A percentile compares a stretch with the other conserved stretches of the same genome.
phyloP scores from a whole-genome alignment of 2,888 invertebrate species.

The Adineta ricciae region DNA sequence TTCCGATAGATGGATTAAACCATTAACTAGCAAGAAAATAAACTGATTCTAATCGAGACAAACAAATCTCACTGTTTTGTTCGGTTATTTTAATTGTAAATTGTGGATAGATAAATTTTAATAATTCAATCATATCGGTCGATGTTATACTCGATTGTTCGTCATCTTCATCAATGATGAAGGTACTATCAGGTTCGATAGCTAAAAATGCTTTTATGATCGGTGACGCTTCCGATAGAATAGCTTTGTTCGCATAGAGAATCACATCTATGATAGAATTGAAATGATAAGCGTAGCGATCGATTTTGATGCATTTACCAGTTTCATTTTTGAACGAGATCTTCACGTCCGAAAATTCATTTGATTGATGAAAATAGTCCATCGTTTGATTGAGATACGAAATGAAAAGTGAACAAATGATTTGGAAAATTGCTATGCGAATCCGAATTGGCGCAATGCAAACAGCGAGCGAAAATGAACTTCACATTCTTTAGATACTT shows the following conservation, averaged over 20 bases:
- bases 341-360: slow-evolving; percentile 17
- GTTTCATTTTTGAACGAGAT: slow-evolving; percentile 21
- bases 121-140: background rate
- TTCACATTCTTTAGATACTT: background rate
- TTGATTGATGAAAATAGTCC: background rate
- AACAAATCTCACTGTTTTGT: background rate
- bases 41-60: too few relatives aligned
- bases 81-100: slow-evolving; percentile 4
- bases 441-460: background rate
- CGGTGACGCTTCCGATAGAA: slow-evolving; percentile 17
- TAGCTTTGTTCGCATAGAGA: slow-evolving; percentile 11
- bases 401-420: background rate
- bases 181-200: slow-evolving; percentile 5
- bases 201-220: background rate
- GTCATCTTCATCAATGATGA: slow-evolving; percentile 16
- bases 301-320: background rate
- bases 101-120: slow-evolving; percentile 21
- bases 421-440: background rate
- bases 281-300: too few relatives aligned
- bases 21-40: background rate
- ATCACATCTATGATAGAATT: background rate
- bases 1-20: background rate
- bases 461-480: too few relatives aligned
- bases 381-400: too few relatives aligned
- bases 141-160: background rate